Base-by-base conservation (phyloP, 53 echinoderm and acorn worm genomes). In the Antedon mediterranea region DNA sequence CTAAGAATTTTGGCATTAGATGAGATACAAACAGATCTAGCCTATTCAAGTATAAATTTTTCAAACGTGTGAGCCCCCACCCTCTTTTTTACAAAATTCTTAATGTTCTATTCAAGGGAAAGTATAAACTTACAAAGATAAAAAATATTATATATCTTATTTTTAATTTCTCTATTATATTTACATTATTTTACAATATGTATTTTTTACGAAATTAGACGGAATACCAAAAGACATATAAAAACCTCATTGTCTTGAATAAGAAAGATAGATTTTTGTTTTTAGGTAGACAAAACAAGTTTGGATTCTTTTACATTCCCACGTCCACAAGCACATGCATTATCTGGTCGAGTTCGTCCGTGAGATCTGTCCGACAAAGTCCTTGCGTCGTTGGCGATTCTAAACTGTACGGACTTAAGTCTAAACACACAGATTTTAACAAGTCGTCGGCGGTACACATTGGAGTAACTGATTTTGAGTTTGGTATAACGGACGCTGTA, bases 281-380 rank as follows among this genome's bases (percentile, higher is more conserved):
- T 6, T 57, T 57, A 57, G 23, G 37, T 37, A 37, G 37, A 37
- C 37, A 37, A 37, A 6, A 11, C 23, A 26, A 8, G 57, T 57
- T 57, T 6, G 57, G 11, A 57, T 57, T 23, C 23, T 57, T 57
- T 57, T 72, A 90, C 90, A 90, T 90, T 84, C 90, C 90, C 41
- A 90, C 90, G 81, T 90, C 90, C 11, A 90, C 87, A 43, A 90
- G 85, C 57, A 90, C 88, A 82, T 90, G 87, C 90, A 90, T 90
- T 74, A 90, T 90, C 83, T 90, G 90, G 85, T 90, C 90, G 72
- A 90, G 87, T 72, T 90, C 90, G 71, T 90, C 90, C n/a, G 33
- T 71, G 71, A 90, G 79, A 74, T 90, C 90, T 70, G 87, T 90
- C 43, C 90, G 84, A 81, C 90, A 90, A 85, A 75, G 85, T 41